Percentiles rank a stretch among this genome's conserved stretches.
phyloP scores from a whole-genome alignment of 2,113 vertebrate species.

The Octodon degus region DNA sequence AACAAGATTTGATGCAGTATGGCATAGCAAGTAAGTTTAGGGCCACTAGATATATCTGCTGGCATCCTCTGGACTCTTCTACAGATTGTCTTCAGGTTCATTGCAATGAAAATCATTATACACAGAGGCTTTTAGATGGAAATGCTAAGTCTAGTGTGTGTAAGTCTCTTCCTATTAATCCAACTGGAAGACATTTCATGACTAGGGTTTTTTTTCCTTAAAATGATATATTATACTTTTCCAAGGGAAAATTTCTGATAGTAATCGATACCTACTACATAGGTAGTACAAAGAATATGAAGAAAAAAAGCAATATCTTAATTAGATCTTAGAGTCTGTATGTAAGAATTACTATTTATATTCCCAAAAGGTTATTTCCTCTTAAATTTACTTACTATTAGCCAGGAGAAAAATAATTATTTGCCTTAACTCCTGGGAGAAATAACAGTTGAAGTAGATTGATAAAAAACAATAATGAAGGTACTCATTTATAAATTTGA shows the following conservation, averaged over 20 bases:
- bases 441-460: not conserved
- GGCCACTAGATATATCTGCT: not conserved
- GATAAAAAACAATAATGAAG: not conserved
- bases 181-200: not conserved
- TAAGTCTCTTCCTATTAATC: slow-evolving; percentile 10
- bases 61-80: not conserved
- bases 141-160: not conserved
- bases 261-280: not conserved
- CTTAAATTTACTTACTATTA: not conserved
- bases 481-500: not conserved
- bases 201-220: slow-evolving; percentile 5
- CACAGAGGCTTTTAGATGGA: not conserved
- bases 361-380: not conserved
- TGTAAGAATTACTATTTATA: not conserved
- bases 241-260: not conserved
- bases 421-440: not conserved
- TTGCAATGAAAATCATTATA: not conserved
- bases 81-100: not conserved
- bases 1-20: not conserved
- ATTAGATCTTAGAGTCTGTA: not conserved
- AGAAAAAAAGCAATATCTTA: not conserved
- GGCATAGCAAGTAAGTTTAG: not conserved
- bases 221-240: not conserved
- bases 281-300: not conserved
- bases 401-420: not conserved